Conservation (phyloP, 37 sponge, comb jelly and placozoan genomes). For the Agelas oroides region DNA sequence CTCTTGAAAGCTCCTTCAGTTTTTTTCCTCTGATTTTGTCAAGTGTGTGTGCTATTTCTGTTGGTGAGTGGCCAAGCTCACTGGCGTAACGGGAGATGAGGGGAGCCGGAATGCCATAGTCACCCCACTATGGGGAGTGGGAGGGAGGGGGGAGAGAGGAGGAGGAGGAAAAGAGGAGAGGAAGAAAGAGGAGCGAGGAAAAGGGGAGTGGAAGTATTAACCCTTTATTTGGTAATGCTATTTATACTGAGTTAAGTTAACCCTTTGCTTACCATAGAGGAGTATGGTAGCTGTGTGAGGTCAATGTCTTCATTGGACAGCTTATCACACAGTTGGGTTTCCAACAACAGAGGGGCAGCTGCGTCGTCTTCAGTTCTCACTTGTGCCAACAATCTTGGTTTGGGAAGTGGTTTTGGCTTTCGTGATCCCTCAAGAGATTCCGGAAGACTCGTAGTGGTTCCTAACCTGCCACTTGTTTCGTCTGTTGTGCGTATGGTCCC, state of each 20-base stretch:
- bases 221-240: not conserved
- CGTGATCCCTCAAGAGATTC: not conserved
- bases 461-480: not conserved
- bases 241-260: not conserved
- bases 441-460: not conserved
- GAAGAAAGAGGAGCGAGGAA: not conserved
- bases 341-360: not conserved
- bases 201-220: not conserved
- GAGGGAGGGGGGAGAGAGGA: conserved; percentile 1
- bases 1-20: conserved; percentile 7
- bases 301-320: conserved; percentile 19
- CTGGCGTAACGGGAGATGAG: conserved; percentile 35
- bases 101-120: conserved; percentile 30
- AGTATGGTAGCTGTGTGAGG: conserved; percentile 16
- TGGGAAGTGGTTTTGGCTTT: not conserved
- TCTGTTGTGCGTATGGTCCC: no score
- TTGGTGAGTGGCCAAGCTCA: conserved; percentile 6
- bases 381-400: not conserved
- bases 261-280: conserved; percentile 3
- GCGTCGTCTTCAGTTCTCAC: not conserved
- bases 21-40: conserved; percentile 23
- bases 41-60: conserved; percentile 1
- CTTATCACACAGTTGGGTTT: not conserved
- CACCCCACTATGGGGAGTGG: conserved; percentile 34
- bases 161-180: not conserved